These are phyloP conservation scores for Cephalopholis sonnerati DNA, from an alignment of 2,113 vertebrate species.

Conservation along the genomic window DNA sequence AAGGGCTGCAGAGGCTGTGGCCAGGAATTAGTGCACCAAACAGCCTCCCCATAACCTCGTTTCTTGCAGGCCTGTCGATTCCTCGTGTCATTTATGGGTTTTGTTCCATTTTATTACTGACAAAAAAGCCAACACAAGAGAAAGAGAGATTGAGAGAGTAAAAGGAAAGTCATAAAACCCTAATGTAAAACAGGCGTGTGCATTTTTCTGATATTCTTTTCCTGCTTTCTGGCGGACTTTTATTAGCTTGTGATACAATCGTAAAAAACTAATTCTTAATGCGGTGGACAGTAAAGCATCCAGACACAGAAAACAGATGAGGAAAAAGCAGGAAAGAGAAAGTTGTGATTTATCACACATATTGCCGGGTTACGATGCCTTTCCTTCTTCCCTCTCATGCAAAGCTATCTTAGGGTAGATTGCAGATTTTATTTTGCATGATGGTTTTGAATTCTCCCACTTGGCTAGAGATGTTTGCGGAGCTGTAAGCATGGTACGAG, in stretches of 20 bases:
- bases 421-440: not conserved
- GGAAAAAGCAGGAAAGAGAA: not conserved
- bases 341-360: constrained; percentile 19
- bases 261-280: constrained; percentile 42
- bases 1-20: constrained; percentile 61
- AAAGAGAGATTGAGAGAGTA: constrained; percentile 12
- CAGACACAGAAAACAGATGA: constrained; percentile 17
- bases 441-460: constrained; percentile 5
- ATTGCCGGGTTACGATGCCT: not conserved
- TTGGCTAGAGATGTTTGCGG: constrained; percentile 14
- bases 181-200: constrained; percentile 37
- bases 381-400: not conserved
- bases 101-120: constrained; percentile 46
- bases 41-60: constrained; percentile 53
- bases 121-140: constrained; percentile 28
- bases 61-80: constrained; percentile 63
- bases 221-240: not conserved
- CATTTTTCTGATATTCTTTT: not conserved
- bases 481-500: not conserved
- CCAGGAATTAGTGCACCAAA: constrained; percentile 59
- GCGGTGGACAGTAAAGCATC: not conserved
- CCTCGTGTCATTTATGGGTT: constrained; percentile 36
- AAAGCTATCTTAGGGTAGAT: not conserved
- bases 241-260: constrained; percentile 33
- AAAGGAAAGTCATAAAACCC: constrained; percentile 16